Conservation (phyloP, 2,797 vertebrate genomes). For the Poeciliopsis gracilis region DNA sequence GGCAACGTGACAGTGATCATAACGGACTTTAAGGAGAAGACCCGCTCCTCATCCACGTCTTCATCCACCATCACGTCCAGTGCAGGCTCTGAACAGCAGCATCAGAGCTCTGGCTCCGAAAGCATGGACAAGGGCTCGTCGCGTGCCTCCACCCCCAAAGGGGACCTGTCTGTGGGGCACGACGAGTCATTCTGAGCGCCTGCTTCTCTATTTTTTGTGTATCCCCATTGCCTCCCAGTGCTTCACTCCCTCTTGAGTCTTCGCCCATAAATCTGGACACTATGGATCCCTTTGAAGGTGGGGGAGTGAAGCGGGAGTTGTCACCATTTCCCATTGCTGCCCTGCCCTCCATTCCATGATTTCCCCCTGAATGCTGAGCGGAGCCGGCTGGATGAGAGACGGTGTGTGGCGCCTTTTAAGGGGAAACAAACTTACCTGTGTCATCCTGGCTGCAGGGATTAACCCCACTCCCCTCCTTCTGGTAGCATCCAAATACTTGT, state of each 20-base stretch:
- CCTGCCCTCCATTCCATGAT: conserved; percentile 61
- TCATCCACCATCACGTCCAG: conserved; percentile 99
- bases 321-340: conserved; percentile 50
- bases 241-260: conserved; percentile 18
- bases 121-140: conserved; percentile 99
- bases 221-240: conserved; percentile 16
- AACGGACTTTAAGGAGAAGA: conserved; percentile 99
- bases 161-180: conserved; percentile 92
- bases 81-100: conserved; percentile 95
- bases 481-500: conserved; percentile 92
- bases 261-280: conserved; percentile 64
- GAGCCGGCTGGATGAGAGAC: conserved; percentile 49
- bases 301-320: conserved; percentile 40
- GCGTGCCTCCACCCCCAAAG: conserved; percentile 96
- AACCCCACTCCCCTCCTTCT: conserved; percentile 22
- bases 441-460: conserved; percentile 42
- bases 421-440: conserved; percentile 14
- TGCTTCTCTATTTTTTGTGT: background rate
- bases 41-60: conserved; percentile 96
- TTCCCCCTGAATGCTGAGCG: conserved; percentile 51
- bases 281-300: conserved; percentile 56
- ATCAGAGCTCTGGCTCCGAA: conserved; percentile 99
- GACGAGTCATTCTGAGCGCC: conserved; percentile 94
- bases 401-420: conserved; percentile 32
- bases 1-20: conserved; percentile 99